Evolutionary conservation across 2,888 invertebrate genomes (phyloP), one percentile per base, ranked within the genome.

Genomic region (Gryllus longicercus): DNA sequence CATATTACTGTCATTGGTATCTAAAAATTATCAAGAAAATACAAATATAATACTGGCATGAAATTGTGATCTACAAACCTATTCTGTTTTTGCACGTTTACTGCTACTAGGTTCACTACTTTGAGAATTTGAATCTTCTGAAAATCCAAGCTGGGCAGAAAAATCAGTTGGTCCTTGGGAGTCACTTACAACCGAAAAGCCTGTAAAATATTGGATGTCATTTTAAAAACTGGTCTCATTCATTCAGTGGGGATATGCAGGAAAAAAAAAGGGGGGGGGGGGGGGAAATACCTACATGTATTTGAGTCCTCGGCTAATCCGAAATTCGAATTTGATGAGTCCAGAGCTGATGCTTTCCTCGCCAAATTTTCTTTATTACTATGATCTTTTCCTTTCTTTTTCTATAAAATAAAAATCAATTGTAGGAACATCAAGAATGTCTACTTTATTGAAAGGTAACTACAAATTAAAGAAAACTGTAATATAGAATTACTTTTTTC

Each of bases 51-150:
- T 38, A 38, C 38, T 5, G 38, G 38, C 38, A 38, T 38, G 38
- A 38, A 38, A 38, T 8, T 38, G 38, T 38, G 38, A 38, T 38
- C 38, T 38, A 38, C 38, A 79, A 74, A 80, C 38, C 38, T 78
- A 81, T 63, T 93, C 94, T 85, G 93, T 92, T 90, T 95, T 95
- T 88, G 94, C 88, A 86, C 94, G 90, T 87, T 95, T 95, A 16
- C 93, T 92, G 16, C 93, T 92, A 79, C 87, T 87, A 79, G 93
- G 91, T 85, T 95, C 95, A 86, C 95, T 95, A 85, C 95, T 94
- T 87, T 95, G 95, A 0, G 95, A 96, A 88, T 96, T 96, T 16
- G 96, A 96, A 86, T 96, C 96, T 87, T 96, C 96, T 0, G 95
- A 96, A 87, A 96, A 96, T 83, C 94, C 94, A 90, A 95, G 91